Evolutionary conservation across 2,888 invertebrate genomes (phyloP), one percentile per base, ranked within the genome.

Genomic region (Crossocerus cetratus): DNA sequence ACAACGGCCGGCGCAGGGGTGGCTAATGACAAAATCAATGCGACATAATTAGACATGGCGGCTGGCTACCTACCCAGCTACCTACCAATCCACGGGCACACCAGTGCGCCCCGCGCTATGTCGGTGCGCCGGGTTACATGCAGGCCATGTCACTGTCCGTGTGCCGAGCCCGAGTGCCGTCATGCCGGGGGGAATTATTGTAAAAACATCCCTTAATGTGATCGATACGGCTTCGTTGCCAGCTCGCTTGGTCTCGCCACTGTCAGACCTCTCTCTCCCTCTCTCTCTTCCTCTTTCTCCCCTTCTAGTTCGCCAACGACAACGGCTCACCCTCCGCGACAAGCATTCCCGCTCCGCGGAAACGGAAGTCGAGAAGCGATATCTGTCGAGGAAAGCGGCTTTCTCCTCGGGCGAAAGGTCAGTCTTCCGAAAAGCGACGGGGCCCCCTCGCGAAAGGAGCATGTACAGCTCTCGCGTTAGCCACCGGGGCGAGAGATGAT

Each of bases 1-100:
- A 73, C 83, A 76, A 83, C 77, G 72, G 81, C 74, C 82, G 16
- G 14, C 49, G 83, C 83, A 84, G 86, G 87, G 88, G 84, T 83
- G 83, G 86, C 89, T 89, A 89, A 89, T 89, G 89, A 89, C 88
- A 89, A 89, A 89, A 89, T 89, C 89, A 89, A 89, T 89, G 89
- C 88, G 88, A 89, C 88, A 89, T 89, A 89, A 89, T 89, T 89
- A 89, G 87, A 86, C 86, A 87, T 87, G 87, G 87, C 86, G 86
- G 83, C 86, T 83, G 68, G 75, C 78, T 82, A 81, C 78, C 78
- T 75, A 72, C 74, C 70, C 69, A 45, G 68, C 76, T 62, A 70
- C 68, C 68, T 61, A 74, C 70, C 78, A 60, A 83, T 73, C 74
- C 69, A 64, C 53, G 49, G 14, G 3, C 49, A 49, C 8, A 32